These are phyloP conservation scores for Rhodeus uyekii DNA, from an alignment of 2,797 vertebrate species.

Conservation along the genomic window DNA sequence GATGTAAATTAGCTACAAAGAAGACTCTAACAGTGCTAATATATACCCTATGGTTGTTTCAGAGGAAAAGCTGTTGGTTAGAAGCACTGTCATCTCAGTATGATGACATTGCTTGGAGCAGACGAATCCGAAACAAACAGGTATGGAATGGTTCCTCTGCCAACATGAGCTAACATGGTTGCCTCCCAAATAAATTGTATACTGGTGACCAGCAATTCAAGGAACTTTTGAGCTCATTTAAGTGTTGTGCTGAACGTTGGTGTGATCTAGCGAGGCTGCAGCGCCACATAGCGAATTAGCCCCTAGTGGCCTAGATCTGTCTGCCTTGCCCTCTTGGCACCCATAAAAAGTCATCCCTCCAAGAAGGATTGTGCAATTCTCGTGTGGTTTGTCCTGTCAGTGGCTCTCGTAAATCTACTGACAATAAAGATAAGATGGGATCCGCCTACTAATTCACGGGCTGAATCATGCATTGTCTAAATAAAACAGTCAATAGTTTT, in stretches of 20 bases:
- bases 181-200: neutral
- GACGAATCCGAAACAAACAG: constrained; percentile 77
- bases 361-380: constrained; percentile 58
- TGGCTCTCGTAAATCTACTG: constrained; percentile 56
- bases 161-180: neutral
- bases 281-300: constrained; percentile 33
- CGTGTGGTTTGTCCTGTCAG: constrained; percentile 44
- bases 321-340: constrained; percentile 43
- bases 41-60: neutral
- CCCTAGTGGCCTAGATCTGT: constrained; percentile 30
- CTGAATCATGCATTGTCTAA: constrained; percentile 59
- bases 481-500: constrained; percentile 55
- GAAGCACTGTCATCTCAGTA: constrained; percentile 75
- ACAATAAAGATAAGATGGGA: constrained; percentile 58
- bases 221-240: neutral
- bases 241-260: neutral
- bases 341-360: constrained; percentile 47
- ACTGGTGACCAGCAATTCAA: neutral
- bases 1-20: neutral
- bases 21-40: neutral
- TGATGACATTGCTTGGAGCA: constrained; percentile 75
- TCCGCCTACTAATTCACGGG: constrained; percentile 52
- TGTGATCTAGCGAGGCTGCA: neutral
- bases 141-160: constrained; percentile 40
- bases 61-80: constrained; percentile 78